phyloP scores from a whole-genome alignment of 2,113 vertebrate species.

The Bujurquina vittata region DNA sequence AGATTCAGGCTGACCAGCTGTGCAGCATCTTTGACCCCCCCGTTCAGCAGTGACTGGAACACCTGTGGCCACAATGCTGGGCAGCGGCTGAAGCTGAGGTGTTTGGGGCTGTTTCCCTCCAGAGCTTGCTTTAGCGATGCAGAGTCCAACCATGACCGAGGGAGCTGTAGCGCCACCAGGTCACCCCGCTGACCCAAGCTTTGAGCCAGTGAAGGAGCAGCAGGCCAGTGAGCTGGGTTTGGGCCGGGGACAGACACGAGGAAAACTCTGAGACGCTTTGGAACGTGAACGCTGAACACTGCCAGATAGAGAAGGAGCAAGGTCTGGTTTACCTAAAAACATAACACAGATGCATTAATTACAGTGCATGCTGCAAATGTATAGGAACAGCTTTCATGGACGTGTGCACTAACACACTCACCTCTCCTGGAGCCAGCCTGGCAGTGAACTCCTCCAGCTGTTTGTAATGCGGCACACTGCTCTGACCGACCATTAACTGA shows the following conservation, averaged over 20 bases:
- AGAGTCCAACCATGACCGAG: conserved; percentile 90
- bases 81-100: conserved; percentile 94
- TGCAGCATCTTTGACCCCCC: conserved; percentile 82
- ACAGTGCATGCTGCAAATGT: neutral
- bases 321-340: conserved; percentile 88
- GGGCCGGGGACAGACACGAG: conserved; percentile 92
- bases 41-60: conserved; percentile 85
- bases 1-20: conserved; percentile 91
- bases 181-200: conserved; percentile 87
- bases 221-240: conserved; percentile 87
- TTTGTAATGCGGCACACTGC: conserved; percentile 97
- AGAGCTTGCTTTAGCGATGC: conserved; percentile 87
- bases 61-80: conserved; percentile 86
- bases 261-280: conserved; percentile 89
- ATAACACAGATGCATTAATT: neutral
- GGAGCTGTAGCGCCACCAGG: conserved; percentile 93
- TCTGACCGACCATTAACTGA: conserved; percentile 96
- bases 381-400: neutral
- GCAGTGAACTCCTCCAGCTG: conserved; percentile 93
- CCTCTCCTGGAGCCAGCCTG: conserved; percentile 91
- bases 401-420: conserved; percentile 5
- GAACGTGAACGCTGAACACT: conserved; percentile 91
- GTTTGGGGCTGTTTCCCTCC: conserved; percentile 88
- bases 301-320: conserved; percentile 94
- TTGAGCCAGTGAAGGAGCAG: conserved; percentile 86